Conservation (phyloP, 2,888 invertebrate species). For the Latrodectus elegans region DNA sequence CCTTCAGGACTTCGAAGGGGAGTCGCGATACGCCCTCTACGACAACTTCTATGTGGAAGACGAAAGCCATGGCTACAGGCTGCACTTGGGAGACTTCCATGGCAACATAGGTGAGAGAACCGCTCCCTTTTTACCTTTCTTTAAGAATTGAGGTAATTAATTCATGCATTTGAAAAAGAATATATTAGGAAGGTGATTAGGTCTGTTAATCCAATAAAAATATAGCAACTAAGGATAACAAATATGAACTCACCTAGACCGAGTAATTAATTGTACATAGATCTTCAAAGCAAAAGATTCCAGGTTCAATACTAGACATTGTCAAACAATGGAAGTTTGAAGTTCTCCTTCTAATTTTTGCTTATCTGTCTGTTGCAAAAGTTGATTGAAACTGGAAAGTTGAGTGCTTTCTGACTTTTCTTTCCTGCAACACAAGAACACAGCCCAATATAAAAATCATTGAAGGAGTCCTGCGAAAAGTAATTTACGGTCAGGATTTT, state of each 20-base stretch:
- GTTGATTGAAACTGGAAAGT: too few species aligned
- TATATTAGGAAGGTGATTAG: background rate
- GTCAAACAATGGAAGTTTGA: too few species aligned
- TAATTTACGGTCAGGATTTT: too few species aligned
- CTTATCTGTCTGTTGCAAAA: too few species aligned
- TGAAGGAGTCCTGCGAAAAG: too few species aligned
- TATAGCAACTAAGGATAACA: background rate
- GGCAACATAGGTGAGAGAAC: slow-evolving; percentile 41
- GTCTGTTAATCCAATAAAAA: background rate
- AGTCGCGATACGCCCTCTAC: slow-evolving; percentile 43
- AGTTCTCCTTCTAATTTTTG: too few species aligned
- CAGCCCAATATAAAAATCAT: too few species aligned
- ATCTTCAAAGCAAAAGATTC: background rate
- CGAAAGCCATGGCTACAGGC: slow-evolving; percentile 48
- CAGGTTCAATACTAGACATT: too few species aligned
- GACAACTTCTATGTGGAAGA: slow-evolving; percentile 58
- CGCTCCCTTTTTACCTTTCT: background rate
- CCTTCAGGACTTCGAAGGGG: slow-evolving; percentile 42
- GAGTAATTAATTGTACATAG: background rate
- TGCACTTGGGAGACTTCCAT: slow-evolving; percentile 53
- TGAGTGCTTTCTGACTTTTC: too few species aligned
- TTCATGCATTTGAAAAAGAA: background rate
- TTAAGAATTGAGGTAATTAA: background rate
- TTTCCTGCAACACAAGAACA: too few species aligned
- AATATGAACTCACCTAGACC: background rate